Evolutionary conservation across 2,888 invertebrate genomes (phyloP), one percentile per base, ranked within the genome.

Genomic region (Subacronicta megacephala): DNA sequence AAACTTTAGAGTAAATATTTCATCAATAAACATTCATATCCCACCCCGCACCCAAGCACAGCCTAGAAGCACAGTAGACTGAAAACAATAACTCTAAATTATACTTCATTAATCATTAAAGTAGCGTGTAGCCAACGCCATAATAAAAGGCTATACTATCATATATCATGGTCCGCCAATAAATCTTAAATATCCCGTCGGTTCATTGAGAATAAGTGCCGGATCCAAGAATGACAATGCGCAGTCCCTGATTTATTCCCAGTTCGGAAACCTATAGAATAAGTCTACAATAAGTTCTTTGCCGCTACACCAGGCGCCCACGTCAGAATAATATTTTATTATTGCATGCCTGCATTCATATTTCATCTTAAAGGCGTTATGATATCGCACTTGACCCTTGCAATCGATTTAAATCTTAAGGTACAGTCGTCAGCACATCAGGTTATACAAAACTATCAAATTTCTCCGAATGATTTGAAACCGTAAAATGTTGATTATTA

Each of bases 361-460:
- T 78, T 80, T 86, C 80, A 78, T 75, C 55, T 56, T 59, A 62
- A 60, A 67, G 62, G 58, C 62, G 68, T 75, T 72, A 80, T 71
- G 72, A 60, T 54, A 57, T 61, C 60, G 59, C 66, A 68, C 68
- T 80, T 81, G 79, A 79, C 77, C 75, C 75, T 77, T 77, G 69
- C 65, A 56, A 63, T 54, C 43, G 66, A 65, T 73, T 66, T 79
- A 74, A 80, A 77, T 78, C 77, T 62, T 49, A 26, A 26, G 16
- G 36, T 42, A 20, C 45, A 23, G 3, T n/a, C n/a, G n/a, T n/a
- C n/a, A n/a, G n/a, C n/a, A n/a, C n/a, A n/a, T n/a, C n/a, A n/a
- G n/a, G n/a, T n/a, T n/a, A n/a, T n/a, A n/a, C n/a, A n/a, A n/a
- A n/a, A n/a, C n/a, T n/a, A n/a, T n/a, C n/a, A n/a, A n/a, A n/a